phyloP scores from a whole-genome alignment of 2,113 vertebrate genomes.

The Xenus cinereus region DNA sequence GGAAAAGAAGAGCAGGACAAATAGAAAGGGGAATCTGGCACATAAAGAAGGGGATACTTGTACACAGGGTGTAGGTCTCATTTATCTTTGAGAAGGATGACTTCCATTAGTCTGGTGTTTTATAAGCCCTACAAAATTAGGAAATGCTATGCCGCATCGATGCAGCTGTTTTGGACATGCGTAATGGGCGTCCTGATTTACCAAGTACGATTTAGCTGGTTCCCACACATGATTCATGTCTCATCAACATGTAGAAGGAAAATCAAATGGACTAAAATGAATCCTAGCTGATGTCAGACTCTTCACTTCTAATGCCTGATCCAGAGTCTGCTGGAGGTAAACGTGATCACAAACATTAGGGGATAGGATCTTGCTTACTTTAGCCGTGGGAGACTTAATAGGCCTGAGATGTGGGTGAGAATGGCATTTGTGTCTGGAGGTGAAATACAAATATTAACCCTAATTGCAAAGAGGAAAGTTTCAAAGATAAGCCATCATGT shows the following conservation, averaged over 20 bases:
- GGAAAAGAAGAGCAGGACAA: background rate
- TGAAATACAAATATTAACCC: background rate
- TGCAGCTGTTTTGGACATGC: background rate
- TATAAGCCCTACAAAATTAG: background rate
- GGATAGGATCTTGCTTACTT: background rate
- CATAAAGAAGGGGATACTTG: background rate
- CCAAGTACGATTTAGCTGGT: background rate
- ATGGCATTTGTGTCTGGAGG: background rate
- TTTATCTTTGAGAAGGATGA: background rate
- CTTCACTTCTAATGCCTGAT: background rate
- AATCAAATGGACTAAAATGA: background rate
- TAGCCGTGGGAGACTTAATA: background rate
- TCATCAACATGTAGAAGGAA: background rate
- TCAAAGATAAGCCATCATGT: background rate
- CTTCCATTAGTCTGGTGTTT: background rate
- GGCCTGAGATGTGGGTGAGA: background rate
- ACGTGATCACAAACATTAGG: background rate
- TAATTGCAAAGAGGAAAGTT: background rate
- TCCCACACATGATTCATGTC: background rate
- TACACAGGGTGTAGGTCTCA: background rate
- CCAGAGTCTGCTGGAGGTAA: background rate
- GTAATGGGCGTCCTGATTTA: background rate
- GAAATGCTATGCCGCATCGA: background rate
- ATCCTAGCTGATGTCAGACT: background rate
- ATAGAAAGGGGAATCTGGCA: background rate